Evolutionary conservation across 2,888 invertebrate species (phyloP), one percentile per base, ranked within the genome.

Genomic region (Spisula solida): DNA sequence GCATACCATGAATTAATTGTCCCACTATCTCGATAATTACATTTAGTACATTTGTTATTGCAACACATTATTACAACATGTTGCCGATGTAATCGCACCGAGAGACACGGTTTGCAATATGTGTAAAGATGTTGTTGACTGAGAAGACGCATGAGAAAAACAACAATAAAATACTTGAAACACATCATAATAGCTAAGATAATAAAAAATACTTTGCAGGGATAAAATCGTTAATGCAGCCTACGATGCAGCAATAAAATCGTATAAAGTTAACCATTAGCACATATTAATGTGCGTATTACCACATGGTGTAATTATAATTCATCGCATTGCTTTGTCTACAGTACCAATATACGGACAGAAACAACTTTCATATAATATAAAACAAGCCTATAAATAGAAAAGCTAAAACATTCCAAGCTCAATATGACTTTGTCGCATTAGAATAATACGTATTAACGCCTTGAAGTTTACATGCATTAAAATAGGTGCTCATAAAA

Each of bases 281-380:
- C 60, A 25, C 25, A 66, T 25, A 66, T 66, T 66, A 51, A 66
- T 66, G 25, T 66, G 25, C 10, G 25, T 20, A n/a, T 66, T 25
- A 25, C n/a, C 60, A 66, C 25, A 25, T 66, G 60, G n/a, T 66
- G n/a, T 66, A 66, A 66, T 66, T n/a, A 25, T n/a, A 4, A 66
- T 66, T 66, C n/a, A 66, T 66, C 25, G 60, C 60, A 10, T 66
- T 66, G n/a, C n/a, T 25, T 66, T 66, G 60, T 66, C 60, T 25
- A 25, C 51, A 8, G 51, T 25, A 25, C 51, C 16, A 12, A 12
- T 25, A 66, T 25, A 25, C n/a, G 60, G 10, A 66, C 60, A 12
- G 60, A 66, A 66, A 25, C n/a, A 66, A n/a, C 60, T 10, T 25
- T n/a, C 25, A 25, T n/a, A 8, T n/a, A 10, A 25, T 66, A 66